Percentiles rank a stretch among this genome's conserved stretches.
These are phyloP conservation scores for Anorthoa munda DNA, from an alignment of 2,888 invertebrate genomes.

Conservation along the genomic window DNA sequence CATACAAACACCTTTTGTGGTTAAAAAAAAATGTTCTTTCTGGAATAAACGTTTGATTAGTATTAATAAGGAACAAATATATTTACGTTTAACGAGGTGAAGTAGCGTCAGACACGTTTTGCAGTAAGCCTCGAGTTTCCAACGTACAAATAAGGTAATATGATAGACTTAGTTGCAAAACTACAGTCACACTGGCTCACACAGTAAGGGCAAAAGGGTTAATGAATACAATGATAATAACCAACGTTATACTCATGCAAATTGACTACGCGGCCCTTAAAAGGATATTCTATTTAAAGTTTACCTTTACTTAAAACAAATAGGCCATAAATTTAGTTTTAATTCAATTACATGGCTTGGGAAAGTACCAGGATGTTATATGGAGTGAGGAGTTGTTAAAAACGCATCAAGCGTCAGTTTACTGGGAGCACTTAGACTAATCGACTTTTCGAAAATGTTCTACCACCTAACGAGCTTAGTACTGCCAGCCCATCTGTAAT, in stretches of 20 bases:
- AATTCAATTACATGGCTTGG: constrained; percentile 61
- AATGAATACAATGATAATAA: constrained; percentile 67
- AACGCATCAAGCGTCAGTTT: constrained; percentile 76
- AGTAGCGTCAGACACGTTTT: constrained; percentile 13
- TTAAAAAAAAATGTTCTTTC: constrained; percentile 35
- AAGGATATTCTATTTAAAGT: constrained; percentile 54
- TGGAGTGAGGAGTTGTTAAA: constrained; percentile 76
- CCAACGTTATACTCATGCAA: constrained; percentile 58
- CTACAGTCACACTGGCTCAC: constrained; percentile 40
- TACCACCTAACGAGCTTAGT: constrained; percentile 72
- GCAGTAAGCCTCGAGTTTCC: constrained; percentile 25
- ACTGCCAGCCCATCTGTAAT: constrained; percentile 59
- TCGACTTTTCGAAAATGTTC: constrained; percentile 67
- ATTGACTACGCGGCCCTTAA: constrained; percentile 47
- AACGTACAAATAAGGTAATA: constrained; percentile 59
- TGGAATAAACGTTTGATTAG: constrained; percentile 54
- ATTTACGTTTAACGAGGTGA: constrained; percentile 36
- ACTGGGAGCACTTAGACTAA: constrained; percentile 71
- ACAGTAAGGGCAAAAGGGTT: constrained; percentile 65
- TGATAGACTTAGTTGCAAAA: constrained; percentile 66
- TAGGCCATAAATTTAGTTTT: constrained; percentile 38
- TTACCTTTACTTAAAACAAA: constrained; percentile 52
- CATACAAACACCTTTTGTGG: constrained; percentile 63
- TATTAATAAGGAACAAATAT: constrained; percentile 41
- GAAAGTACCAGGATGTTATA: constrained; percentile 73